phyloP scores from a whole-genome alignment of 2,888 invertebrate genomes.

The Bimastos eiseni region DNA sequence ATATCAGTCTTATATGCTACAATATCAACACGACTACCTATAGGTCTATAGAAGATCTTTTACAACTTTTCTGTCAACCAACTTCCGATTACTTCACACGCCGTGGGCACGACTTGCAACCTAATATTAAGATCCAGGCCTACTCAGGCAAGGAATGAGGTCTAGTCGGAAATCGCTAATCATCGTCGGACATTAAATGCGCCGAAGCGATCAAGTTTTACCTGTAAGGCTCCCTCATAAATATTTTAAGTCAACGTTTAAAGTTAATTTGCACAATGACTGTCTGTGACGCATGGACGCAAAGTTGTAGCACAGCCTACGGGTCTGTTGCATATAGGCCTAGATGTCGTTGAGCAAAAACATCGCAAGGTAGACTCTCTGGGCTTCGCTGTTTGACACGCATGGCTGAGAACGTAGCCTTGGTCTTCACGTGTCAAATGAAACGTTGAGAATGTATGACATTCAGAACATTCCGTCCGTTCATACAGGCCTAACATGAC shows the following conservation, averaged over 20 bases:
- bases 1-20: neutral
- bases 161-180: neutral
- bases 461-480: neutral
- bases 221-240: neutral
- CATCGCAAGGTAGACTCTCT: neutral
- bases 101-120: neutral
- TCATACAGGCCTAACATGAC: neutral
- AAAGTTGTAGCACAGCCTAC: neutral
- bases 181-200: neutral
- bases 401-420: neutral
- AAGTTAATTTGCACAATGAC: neutral
- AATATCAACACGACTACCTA: too few species aligned
- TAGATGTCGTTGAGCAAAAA: neutral
- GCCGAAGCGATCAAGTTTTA: neutral
- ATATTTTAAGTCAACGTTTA: neutral
- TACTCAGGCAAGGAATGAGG: neutral
- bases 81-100: neutral
- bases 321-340: neutral
- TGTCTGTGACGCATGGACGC: neutral
- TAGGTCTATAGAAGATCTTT: too few species aligned
- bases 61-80: too few species aligned
- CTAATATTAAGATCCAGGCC: too few species aligned
- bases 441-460: neutral
- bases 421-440: neutral
- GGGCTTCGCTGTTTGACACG: neutral